Conservation (phyloP, 2,888 invertebrate species). For the Himalopsyche anomala region DNA sequence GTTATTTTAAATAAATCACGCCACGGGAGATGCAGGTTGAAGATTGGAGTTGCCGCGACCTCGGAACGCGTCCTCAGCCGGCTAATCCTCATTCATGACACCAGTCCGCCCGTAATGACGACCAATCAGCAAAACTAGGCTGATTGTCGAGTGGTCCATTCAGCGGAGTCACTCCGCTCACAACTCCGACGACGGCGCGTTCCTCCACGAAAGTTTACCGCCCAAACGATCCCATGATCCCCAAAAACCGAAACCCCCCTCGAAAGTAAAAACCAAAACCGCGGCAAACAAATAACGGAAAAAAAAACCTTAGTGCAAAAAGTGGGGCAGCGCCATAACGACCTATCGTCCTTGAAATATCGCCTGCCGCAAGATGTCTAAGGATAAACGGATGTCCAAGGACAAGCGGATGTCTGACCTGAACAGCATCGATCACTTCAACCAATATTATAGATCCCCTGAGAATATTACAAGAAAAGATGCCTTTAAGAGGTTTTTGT, state of each 20-base stretch:
- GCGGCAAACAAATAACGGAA: slow-evolving; percentile 61
- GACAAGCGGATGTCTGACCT: slow-evolving; percentile 76
- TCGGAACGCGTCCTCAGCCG: slow-evolving; percentile 62
- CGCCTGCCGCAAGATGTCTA: slow-evolving; percentile 73
- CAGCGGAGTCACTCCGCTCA: slow-evolving; percentile 65
- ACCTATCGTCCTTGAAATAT: slow-evolving; percentile 49
- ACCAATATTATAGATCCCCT: slow-evolving; percentile 81
- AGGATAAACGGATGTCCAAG: slow-evolving; percentile 69
- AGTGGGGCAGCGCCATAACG: slow-evolving; percentile 29
- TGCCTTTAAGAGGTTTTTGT: slow-evolving; percentile 82
- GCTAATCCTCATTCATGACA: slow-evolving; percentile 61
- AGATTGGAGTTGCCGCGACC: slow-evolving; percentile 56
- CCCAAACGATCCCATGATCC: slow-evolving; percentile 66
- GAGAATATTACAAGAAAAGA: slow-evolving; percentile 78
- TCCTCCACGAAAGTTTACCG: slow-evolving; percentile 42
- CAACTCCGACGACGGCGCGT: slow-evolving; percentile 47
- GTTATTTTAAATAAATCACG: slow-evolving; percentile 11
- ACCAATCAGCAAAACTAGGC: slow-evolving; percentile 66
- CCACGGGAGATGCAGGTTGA: slow-evolving; percentile 34
- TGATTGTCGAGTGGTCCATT: slow-evolving; percentile 66
- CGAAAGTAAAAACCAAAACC: slow-evolving; percentile 25
- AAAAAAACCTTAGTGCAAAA: slow-evolving; percentile 60
- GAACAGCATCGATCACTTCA: slow-evolving; percentile 78
- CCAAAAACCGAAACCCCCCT: slow-evolving; percentile 67
- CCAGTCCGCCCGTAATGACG: slow-evolving; percentile 62